Percentiles rank a stretch among this genome's conserved stretches.
Conservation (phyloP, 2,888 invertebrate species). For the Drosophila flavopinicola region DNA sequence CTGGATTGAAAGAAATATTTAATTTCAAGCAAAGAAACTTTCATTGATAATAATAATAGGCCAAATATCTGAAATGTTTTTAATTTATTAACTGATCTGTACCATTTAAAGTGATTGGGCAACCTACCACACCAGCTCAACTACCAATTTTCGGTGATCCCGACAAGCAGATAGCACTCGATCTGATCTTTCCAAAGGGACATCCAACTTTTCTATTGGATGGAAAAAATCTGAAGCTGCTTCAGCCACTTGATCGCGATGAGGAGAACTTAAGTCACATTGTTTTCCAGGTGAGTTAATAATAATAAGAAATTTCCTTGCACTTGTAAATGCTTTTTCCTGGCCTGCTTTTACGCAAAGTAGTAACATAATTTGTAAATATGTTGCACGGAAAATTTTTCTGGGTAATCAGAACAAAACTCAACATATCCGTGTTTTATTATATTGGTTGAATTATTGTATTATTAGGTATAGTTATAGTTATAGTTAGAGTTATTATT, state of each 20-base stretch:
- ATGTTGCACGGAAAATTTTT: too few species aligned
- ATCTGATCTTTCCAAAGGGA: conserved; percentile 92
- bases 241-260: conserved; percentile 93
- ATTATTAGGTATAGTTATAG: too few species aligned
- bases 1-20: not conserved
- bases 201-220: conserved; percentile 91
- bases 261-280: conserved; percentile 93
- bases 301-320: not conserved
- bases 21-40: not conserved
- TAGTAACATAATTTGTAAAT: too few species aligned
- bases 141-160: conserved; percentile 94
- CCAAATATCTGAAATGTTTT: not conserved
- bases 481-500: too few species aligned
- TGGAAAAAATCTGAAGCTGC: conserved; percentile 91
- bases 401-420: too few species aligned
- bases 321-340: not conserved
- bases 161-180: conserved; percentile 90
- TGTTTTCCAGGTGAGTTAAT: conserved; percentile 90
- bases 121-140: conserved; percentile 91
- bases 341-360: too few species aligned
- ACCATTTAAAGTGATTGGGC: conserved; percentile 89
- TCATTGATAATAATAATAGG: conserved; percentile 11
- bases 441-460: too few species aligned
- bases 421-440: too few species aligned
- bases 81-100: conserved; percentile 1